A percentile compares a stretch with the other conserved stretches of the same genome.
Evolutionary conservation across 2,113 vertebrate genomes (phyloP).

Genomic region (Holacanthus passer): DNA sequence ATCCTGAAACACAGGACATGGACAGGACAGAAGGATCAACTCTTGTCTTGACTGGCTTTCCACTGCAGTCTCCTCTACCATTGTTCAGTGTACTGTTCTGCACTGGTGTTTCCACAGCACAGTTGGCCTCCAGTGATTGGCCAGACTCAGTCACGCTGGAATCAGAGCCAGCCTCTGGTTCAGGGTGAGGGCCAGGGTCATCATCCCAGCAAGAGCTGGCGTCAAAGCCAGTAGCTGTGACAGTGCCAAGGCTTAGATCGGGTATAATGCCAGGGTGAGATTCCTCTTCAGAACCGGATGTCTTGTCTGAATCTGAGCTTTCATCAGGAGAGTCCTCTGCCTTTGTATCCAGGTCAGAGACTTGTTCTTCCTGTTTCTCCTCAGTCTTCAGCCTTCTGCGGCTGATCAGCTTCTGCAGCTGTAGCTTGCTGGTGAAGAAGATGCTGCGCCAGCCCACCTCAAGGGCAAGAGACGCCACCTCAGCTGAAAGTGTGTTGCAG

Average conservation of each 20-base stretch:
- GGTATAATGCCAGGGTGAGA: background rate
- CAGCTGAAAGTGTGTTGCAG: constrained; percentile 79
- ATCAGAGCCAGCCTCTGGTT: constrained; percentile 19
- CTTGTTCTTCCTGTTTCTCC: constrained; percentile 13
- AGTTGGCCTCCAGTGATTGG: background rate
- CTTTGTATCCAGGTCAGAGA: background rate
- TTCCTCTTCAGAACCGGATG: constrained; percentile 10
- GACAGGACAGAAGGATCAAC: background rate
- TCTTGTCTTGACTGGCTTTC: constrained; percentile 17
- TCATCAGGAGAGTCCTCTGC: constrained; percentile 13
- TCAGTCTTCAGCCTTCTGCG: constrained; percentile 70
- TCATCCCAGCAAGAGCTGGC: constrained; percentile 1
- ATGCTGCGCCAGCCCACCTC: constrained; percentile 87
- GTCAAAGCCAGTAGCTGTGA: constrained; percentile 1
- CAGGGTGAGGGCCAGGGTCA: background rate
- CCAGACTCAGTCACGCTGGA: constrained; percentile 8
- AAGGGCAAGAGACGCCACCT: constrained; percentile 81
- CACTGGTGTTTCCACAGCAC: background rate
- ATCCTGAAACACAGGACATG: constrained; percentile 5
- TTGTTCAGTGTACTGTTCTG: background rate
- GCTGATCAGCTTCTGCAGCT: constrained; percentile 86
- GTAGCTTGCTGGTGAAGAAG: constrained; percentile 88
- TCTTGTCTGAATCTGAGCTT: constrained; percentile 14
- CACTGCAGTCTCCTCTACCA: background rate
- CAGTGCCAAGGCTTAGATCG: background rate